Base-by-base conservation (phyloP, 2,113 vertebrate genomes). In the Entelurus aequoreus region DNA sequence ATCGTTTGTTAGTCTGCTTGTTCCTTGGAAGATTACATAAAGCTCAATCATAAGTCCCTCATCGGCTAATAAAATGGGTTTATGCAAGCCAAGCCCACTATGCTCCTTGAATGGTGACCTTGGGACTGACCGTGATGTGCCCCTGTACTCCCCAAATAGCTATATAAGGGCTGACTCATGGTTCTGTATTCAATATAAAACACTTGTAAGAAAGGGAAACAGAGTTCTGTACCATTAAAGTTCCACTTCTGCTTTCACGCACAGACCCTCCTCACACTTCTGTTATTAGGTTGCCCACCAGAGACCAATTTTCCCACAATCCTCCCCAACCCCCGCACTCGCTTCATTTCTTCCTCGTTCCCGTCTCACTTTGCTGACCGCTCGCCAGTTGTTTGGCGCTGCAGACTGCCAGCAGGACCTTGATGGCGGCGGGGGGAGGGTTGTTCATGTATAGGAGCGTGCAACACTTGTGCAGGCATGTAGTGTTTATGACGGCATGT, bases 231-330 rank as follows among this genome's bases (percentile, higher is more conserved):
- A 44, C 11, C 13, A 2, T n/a, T 46, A 3, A 11, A 46, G 42
- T 46, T 4, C 6, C 7, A 54, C 6, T 37, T 1, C 37, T 38
- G 14, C 3, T 14, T 37, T 37, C 60, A 49, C 8, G 47, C 16
- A 6, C 36, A 65, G 65, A 63, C 62, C 62, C 71, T 3, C 28
- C 58, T 61, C 67, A 52, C 63, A 63, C 69, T 67, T 14, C 47
- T 71, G 69, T 63, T 70, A 71, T 71, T 55, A 74, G 63, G 54
- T 72, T 78, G 46, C 74, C 75, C 83, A 75, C 77, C 5, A 47
- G 86, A 73, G 85, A 84, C 83, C 83, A 88, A 87, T 86, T 87
- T 84, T 64, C 76, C 69, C 73, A 74, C 69, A 75, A 63, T 61
- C 48, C 62, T 73, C 52, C 54, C 62, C 70, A 38, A 60, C 66